Evolutionary conservation across 2,888 invertebrate genomes (phyloP).

Genomic region (Trachelus troglodyta): DNA sequence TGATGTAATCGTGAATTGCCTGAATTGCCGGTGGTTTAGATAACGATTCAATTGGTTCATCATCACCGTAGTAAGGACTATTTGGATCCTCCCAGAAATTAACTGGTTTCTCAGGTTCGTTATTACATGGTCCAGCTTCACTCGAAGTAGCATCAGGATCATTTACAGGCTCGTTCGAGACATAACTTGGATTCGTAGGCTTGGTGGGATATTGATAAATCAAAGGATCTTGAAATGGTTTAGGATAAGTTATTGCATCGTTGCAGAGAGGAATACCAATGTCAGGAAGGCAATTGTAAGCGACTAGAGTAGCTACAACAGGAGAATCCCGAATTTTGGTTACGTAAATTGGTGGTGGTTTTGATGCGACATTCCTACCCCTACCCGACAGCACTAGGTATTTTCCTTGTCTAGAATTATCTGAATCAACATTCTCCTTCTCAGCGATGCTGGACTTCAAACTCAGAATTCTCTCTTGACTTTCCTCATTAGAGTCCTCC

Average conservation of each 20-base stretch:
- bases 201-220: conserved; percentile 7
- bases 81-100: conserved; percentile 16
- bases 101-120: not conserved
- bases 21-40: conserved; percentile 1
- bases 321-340: conserved; percentile 49
- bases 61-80: conserved; percentile 18
- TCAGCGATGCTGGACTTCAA: not conserved
- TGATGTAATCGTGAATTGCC: conserved; percentile 2
- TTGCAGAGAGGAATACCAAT: conserved; percentile 53
- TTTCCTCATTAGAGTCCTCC: not conserved
- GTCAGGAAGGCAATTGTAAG: conserved; percentile 56
- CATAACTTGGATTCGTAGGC: not conserved
- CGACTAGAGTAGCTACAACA: conserved; percentile 55
- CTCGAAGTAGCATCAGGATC: not conserved
- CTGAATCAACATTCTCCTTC: not conserved
- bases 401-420: conserved; percentile 10
- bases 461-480: not conserved
- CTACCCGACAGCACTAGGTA: conserved; percentile 22
- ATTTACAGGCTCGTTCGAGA: not conserved
- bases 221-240: not conserved
- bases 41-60: not conserved
- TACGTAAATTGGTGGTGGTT: conserved; percentile 33
- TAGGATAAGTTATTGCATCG: not conserved
- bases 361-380: not conserved
- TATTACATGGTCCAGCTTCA: no score